Evolutionary conservation across 2,797 vertebrate genomes (phyloP).

Genomic region (Knipowitschia caucasica): DNA sequence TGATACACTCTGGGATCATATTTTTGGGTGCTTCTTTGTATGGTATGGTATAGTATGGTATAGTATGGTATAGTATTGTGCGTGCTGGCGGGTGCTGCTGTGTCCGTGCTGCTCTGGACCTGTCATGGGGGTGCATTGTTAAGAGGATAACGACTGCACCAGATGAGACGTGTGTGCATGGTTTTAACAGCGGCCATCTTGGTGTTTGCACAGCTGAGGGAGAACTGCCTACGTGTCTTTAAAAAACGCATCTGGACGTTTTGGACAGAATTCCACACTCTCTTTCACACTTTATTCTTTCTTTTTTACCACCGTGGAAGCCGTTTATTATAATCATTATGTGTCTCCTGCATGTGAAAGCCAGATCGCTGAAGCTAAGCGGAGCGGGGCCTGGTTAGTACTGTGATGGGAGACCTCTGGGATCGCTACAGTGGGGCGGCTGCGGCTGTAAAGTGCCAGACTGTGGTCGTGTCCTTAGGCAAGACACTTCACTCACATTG

Average conservation of each 20-base stretch:
- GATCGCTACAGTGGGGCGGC: too few species aligned
- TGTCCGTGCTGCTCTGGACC: conserved; percentile 22
- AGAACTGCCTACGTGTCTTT: conserved; percentile 65
- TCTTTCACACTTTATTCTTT: background rate
- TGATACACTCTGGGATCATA: background rate
- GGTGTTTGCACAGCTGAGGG: conserved; percentile 73
- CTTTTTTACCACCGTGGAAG: too few species aligned
- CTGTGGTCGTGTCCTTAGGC: too few species aligned
- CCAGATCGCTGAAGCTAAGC: too few species aligned
- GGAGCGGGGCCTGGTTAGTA: too few species aligned
- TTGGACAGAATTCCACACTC: conserved; percentile 38
- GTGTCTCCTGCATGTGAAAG: too few species aligned
- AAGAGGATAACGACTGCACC: conserved; percentile 64
- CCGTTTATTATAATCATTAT: too few species aligned
- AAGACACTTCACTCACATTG: too few species aligned
- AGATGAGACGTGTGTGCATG: conserved; percentile 54
- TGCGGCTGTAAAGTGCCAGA: too few species aligned
- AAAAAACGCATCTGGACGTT: conserved; percentile 71
- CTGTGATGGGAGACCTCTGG: too few species aligned
- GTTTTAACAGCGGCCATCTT: conserved; percentile 54
- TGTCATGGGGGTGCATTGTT: conserved; percentile 58
- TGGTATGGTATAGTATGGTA: conserved; percentile 35
- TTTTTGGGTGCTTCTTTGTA: conserved; percentile 18
- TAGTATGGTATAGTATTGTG: conserved; percentile 49
- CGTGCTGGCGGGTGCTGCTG: conserved; percentile 21